phyloP scores from a whole-genome alignment of 2,797 vertebrate species.

The Rhinatrema bivittatum region DNA sequence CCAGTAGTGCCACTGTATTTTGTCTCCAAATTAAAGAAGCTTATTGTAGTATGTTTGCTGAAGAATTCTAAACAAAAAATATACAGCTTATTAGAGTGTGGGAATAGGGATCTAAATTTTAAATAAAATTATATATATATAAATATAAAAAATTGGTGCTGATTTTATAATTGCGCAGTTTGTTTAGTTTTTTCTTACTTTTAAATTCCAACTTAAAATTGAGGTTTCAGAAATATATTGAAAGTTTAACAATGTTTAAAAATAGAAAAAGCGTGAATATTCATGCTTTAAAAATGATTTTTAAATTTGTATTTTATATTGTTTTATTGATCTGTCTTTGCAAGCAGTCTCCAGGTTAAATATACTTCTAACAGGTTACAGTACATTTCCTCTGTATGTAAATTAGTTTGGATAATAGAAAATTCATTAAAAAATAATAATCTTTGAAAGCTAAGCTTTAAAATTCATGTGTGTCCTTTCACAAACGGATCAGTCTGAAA shows the following conservation, averaged over 20 bases:
- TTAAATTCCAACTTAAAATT: constrained; percentile 92
- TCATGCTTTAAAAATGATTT: constrained; percentile 96
- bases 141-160: constrained; percentile 97
- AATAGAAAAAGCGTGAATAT: constrained; percentile 86
- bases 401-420: constrained; percentile 94
- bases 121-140: constrained; percentile 98
- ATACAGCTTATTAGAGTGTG: constrained; percentile 97
- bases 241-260: constrained; percentile 88
- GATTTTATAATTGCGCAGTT: constrained; percentile 99
- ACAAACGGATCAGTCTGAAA: constrained; percentile 77
- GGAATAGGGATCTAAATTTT: constrained; percentile 98
- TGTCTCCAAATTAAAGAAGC: constrained; percentile 85
- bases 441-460: constrained; percentile 92
- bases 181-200: constrained; percentile 91
- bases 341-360: constrained; percentile 90
- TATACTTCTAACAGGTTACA: constrained; percentile 87
- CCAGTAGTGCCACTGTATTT: constrained; percentile 94
- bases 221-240: constrained; percentile 96
- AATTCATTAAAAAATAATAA: constrained; percentile 77
- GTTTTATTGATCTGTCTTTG: constrained; percentile 94
- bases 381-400: constrained; percentile 94
- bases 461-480: constrained; percentile 79
- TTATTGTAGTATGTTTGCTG: constrained; percentile 84
- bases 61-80: constrained; percentile 84
- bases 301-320: constrained; percentile 99